Percentiles rank a stretch among this genome's conserved stretches.
phyloP scores from a whole-genome alignment of 2,888 invertebrate species.

The Drosophila acutilabella region DNA sequence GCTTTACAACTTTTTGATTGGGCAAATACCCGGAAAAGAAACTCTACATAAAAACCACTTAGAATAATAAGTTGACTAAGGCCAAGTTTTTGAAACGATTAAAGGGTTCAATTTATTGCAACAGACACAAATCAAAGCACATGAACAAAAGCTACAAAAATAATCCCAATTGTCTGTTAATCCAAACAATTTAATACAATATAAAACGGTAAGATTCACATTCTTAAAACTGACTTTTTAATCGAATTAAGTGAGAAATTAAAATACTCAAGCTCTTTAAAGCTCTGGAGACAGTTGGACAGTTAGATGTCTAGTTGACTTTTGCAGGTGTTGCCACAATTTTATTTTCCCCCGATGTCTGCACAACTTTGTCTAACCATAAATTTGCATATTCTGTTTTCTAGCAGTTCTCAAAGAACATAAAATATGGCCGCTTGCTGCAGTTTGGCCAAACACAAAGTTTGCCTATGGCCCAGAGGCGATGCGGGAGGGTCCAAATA shows the following conservation, averaged over 20 bases:
- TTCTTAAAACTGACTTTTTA: neutral
- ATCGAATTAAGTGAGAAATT: neutral
- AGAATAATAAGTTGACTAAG: conserved; percentile 57
- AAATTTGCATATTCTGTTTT: conserved; percentile 66
- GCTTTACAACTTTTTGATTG: conserved; percentile 70
- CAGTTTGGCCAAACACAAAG: conserved; percentile 46
- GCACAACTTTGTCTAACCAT: conserved; percentile 67
- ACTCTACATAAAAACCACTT: conserved; percentile 57
- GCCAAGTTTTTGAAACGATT: conserved; percentile 23
- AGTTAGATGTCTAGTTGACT: conserved; percentile 5
- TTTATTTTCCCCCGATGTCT: conserved; percentile 54
- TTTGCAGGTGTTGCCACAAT: conserved; percentile 4
- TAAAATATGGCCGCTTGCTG: conserved; percentile 58
- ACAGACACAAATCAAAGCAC: conserved; percentile 12
- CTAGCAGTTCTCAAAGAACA: conserved; percentile 41
- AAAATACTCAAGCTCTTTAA: neutral
- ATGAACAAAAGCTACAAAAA: neutral
- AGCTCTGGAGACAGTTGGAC: neutral
- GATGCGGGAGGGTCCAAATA: neutral
- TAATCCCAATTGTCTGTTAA: neutral
- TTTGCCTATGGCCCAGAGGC: conserved; percentile 33
- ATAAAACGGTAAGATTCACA: too few relatives aligned
- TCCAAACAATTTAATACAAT: neutral
- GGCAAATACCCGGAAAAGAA: conserved; percentile 47
- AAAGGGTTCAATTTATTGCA: conserved; percentile 24